Evolutionary conservation across 2,113 vertebrate genomes (phyloP).

Genomic region (Rostratula benghalensis): DNA sequence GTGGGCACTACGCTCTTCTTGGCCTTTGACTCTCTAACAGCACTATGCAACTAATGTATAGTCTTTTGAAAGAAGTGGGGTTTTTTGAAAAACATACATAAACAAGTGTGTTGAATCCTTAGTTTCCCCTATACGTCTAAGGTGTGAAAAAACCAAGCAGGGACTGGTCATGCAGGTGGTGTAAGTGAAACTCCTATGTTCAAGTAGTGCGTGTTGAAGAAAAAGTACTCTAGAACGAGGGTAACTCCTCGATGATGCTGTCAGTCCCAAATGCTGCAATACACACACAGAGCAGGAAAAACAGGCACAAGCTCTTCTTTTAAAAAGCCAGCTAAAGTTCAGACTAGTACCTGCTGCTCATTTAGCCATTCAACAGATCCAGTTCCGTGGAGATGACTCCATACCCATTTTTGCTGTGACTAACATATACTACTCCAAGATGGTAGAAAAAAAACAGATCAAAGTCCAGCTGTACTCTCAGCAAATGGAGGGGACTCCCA

Average conservation of each 20-base stretch:
- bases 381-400: background rate
- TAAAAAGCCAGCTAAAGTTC: background rate
- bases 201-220: background rate
- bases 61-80: background rate
- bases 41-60: background rate
- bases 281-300: background rate
- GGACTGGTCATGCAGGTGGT: background rate
- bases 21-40: background rate
- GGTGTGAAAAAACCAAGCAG: background rate
- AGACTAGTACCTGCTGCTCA: background rate
- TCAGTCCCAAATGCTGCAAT: background rate
- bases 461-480: background rate
- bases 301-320: background rate
- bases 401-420: background rate
- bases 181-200: background rate
- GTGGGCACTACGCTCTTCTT: background rate
- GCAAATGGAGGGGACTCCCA: background rate
- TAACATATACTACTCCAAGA: background rate
- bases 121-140: background rate
- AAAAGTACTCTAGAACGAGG: background rate
- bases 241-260: background rate
- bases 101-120: background rate
- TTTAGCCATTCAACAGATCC: background rate
- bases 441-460: background rate
- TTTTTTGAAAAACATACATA: fast-evolving